A percentile compares a stretch with the other conserved stretches of the same genome.
Conservation (phyloP, 1,140 invertebrate species). For the Philopotamus ludificatus region DNA sequence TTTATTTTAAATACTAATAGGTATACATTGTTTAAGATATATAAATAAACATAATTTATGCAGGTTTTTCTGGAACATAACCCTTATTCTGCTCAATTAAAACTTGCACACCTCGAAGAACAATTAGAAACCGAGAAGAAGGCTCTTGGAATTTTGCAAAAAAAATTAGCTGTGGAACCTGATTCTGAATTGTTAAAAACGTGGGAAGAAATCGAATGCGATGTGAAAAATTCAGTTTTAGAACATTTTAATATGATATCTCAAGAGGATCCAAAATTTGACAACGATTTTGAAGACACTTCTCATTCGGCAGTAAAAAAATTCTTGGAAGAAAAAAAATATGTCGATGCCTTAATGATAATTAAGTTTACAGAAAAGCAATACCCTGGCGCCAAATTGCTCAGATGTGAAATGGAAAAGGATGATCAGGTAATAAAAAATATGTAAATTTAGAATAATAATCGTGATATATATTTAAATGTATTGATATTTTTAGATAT, state of each 20-base stretch:
- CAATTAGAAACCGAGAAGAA: conserved; percentile 59
- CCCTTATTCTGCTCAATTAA: conserved; percentile 67
- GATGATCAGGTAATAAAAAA: conserved; percentile 50
- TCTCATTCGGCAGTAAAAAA: conserved; percentile 50
- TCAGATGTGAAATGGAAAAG: conserved; percentile 53
- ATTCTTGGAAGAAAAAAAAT: conserved; percentile 48
- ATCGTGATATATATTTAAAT: conserved; percentile 1
- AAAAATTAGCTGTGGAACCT: conserved; percentile 53
- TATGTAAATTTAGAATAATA: background rate
- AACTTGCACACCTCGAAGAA: conserved; percentile 58
- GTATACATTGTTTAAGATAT: too few relatives aligned
- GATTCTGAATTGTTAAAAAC: conserved; percentile 49
- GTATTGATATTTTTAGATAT: conserved; percentile 45
- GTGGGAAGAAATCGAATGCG: conserved; percentile 51
- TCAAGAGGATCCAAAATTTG: conserved; percentile 51
- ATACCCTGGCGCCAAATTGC: conserved; percentile 52
- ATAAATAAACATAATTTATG: too few relatives aligned
- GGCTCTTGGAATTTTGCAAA: conserved; percentile 60
- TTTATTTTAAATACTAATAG: conserved; percentile 6
- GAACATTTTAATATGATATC: conserved; percentile 50
- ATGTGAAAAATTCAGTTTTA: conserved; percentile 48
- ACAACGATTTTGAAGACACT: conserved; percentile 50
- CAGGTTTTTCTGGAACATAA: conserved; percentile 72
- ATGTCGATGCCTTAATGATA: conserved; percentile 52
- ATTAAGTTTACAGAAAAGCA: conserved; percentile 52